Evolutionary conservation across 2,888 invertebrate species (phyloP).

Genomic region (Spicauda simplicius): DNA sequence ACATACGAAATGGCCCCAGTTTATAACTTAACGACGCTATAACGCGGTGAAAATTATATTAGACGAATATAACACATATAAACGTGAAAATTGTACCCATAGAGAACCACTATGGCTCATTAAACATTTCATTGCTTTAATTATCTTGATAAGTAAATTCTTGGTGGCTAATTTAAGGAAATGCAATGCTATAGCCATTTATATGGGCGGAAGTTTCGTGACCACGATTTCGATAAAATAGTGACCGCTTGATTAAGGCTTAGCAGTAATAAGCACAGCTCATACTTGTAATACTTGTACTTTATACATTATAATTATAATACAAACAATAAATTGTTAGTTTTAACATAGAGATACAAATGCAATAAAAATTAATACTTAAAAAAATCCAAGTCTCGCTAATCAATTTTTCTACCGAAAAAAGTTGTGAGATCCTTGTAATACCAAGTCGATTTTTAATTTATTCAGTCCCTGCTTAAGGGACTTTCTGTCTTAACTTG

Average conservation of each 20-base stretch:
- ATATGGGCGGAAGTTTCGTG: conserved; percentile 24
- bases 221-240: not conserved
- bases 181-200: conserved; percentile 11
- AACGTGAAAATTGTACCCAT: not conserved
- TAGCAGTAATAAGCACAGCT: not conserved
- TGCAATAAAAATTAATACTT: too few relatives aligned
- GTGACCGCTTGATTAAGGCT: not conserved
- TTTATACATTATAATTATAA: too few relatives aligned
- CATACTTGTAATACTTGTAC: too few relatives aligned
- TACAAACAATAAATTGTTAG: too few relatives aligned
- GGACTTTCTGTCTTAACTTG: too few relatives aligned
- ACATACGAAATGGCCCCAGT: not conserved
- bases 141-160: conserved; percentile 23
- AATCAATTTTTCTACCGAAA: too few relatives aligned
- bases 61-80: conserved; percentile 38
- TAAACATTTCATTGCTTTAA: conserved; percentile 3
- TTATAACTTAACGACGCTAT: conserved; percentile 46
- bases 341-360: too few relatives aligned
- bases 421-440: too few relatives aligned
- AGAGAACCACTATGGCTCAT: not conserved
- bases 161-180: conserved; percentile 22
- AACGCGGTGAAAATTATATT: conserved; percentile 50
- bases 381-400: too few relatives aligned
- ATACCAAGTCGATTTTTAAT: too few relatives aligned
- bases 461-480: too few relatives aligned